A percentile compares a stretch with the other conserved stretches of the same genome.
These are phyloP conservation scores for Trichosurus vulpecula DNA, from an alignment of 2,797 vertebrate species.

Conservation along the genomic window DNA sequence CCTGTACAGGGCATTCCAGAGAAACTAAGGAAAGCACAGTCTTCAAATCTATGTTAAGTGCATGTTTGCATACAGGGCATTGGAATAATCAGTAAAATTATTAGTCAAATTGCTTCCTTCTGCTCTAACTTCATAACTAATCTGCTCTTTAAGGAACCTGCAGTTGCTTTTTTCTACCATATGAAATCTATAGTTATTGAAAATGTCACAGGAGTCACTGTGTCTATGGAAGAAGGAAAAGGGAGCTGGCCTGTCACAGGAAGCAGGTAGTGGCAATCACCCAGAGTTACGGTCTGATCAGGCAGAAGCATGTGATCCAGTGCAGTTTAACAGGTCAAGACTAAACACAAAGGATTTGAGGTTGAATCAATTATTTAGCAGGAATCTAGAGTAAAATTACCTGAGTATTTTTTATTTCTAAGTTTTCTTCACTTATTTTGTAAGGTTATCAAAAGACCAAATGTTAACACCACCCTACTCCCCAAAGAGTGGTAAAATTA, in stretches of 20 bases:
- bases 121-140: conserved; percentile 45
- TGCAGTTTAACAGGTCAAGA: not conserved
- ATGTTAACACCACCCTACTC: not conserved
- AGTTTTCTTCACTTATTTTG: not conserved
- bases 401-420: not conserved
- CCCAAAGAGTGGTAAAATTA: not conserved
- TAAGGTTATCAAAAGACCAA: not conserved
- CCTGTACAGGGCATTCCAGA: conserved; percentile 71
- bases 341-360: too few relatives aligned
- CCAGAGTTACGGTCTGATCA: not conserved
- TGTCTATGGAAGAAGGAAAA: conserved; percentile 14
- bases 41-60: conserved; percentile 64
- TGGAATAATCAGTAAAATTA: conserved; percentile 66
- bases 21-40: conserved; percentile 54
- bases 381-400: not conserved
- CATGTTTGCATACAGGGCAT: conserved; percentile 64
- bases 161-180: not conserved
- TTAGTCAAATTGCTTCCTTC: conserved; percentile 59
- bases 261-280: not conserved
- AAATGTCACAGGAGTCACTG: conserved; percentile 69
- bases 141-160: conserved; percentile 46
- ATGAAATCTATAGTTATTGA: conserved; percentile 68
- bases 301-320: not conserved
- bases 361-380: not conserved
- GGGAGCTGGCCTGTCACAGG: not conserved